phyloP scores from a whole-genome alignment of 2,797 vertebrate genomes.

The Anabacerthia variegaticeps region DNA sequence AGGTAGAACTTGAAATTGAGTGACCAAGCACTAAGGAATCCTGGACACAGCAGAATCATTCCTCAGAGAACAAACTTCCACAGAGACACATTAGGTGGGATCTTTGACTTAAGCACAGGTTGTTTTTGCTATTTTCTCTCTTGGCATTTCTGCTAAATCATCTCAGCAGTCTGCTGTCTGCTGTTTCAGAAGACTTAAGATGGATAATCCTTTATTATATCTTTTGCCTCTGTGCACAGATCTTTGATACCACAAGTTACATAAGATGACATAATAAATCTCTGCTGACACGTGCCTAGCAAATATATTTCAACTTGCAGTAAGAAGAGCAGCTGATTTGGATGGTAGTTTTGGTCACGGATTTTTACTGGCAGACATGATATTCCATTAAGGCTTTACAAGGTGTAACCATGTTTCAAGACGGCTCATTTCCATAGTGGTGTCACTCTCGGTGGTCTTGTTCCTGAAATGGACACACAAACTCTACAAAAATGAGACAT shows the following conservation, averaged over 20 bases:
- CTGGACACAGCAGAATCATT: not conserved
- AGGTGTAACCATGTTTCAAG: rapidly evolving
- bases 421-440: rapidly evolving
- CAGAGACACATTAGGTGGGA: rapidly evolving
- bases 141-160: not conserved
- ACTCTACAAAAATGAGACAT: not conserved
- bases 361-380: not conserved
- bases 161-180: not conserved
- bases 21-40: not conserved
- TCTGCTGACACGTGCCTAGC: not conserved
- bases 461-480: not conserved
- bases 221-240: not conserved
- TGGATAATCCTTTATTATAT: not conserved
- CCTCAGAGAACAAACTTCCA: not conserved
- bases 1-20: not conserved
- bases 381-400: not conserved
- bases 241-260: not conserved
- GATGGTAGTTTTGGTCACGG: not conserved
- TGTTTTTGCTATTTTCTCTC: not conserved
- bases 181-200: not conserved
- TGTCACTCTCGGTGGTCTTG: not conserved
- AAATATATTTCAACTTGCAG: not conserved
- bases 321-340: not conserved
- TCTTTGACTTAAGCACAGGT: not conserved
- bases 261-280: not conserved